Evolutionary conservation across 2,113 vertebrate genomes (phyloP).

Genomic region (Apaloderma vittatum): DNA sequence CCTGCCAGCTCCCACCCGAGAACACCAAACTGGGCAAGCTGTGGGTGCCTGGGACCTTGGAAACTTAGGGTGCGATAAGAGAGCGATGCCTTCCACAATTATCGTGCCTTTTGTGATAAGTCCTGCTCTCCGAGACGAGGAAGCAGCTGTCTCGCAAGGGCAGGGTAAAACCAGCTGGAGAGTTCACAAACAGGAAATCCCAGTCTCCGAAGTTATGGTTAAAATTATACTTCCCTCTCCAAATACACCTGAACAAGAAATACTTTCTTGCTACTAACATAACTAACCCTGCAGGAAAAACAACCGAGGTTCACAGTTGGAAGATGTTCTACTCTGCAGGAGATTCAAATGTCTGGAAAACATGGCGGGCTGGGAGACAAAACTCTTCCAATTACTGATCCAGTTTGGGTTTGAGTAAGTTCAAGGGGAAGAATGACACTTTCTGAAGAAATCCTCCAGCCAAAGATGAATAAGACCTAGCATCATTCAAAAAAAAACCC

Average conservation of each 20-base stretch:
- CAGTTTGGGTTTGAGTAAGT: neutral
- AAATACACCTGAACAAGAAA: constrained; percentile 12
- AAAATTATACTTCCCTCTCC: neutral
- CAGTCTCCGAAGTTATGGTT: neutral
- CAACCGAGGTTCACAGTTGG: neutral
- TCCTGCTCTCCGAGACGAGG: neutral
- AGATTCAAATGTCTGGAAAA: neutral
- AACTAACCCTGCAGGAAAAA: neutral
- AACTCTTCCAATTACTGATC: neutral
- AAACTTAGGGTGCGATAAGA: fast-evolving
- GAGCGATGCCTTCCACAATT: neutral
- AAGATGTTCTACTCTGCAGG: neutral
- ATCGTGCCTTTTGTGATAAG: neutral
- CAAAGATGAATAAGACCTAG: neutral
- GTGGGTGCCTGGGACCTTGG: neutral
- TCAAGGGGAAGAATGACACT: neutral
- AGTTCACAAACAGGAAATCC: constrained; percentile 13
- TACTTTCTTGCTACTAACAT: neutral
- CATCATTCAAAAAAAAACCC: neutral
- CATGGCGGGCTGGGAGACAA: neutral
- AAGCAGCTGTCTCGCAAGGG: neutral
- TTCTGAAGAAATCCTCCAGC: neutral
- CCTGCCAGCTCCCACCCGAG: neutral
- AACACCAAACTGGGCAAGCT: fast-evolving
- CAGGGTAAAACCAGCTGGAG: neutral